A percentile compares a stretch with the other conserved stretches of the same genome.
phyloP scores from a whole-genome alignment of 2,888 invertebrate genomes.

The Himalopsyche japonica region DNA sequence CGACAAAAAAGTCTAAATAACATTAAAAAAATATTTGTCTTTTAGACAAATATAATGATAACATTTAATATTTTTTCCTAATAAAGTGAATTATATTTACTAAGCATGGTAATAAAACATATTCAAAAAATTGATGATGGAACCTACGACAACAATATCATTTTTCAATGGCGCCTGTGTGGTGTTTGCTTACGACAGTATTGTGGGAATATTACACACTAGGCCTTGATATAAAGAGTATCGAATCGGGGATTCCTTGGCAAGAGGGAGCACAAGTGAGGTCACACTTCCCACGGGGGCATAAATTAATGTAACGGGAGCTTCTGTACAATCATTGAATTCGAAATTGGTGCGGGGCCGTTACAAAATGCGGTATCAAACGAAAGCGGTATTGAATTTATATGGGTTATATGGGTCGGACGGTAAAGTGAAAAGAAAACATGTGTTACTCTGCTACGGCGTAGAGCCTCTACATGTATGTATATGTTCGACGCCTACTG shows the following conservation, averaged over 20 bases:
- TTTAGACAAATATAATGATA: too few relatives aligned
- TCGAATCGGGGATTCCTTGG: background rate
- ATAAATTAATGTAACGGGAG: constrained; percentile 21
- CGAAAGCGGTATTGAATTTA: constrained; percentile 1
- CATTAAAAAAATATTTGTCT: too few relatives aligned
- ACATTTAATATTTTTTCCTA: too few relatives aligned
- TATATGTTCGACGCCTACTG: too few relatives aligned
- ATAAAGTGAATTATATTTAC: too few relatives aligned
- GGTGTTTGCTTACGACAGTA: background rate
- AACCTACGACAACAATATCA: too few relatives aligned
- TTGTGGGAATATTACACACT: background rate
- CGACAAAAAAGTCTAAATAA: too few relatives aligned
- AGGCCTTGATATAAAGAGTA: background rate
- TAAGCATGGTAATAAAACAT: too few relatives aligned
- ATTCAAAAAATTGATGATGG: too few relatives aligned
- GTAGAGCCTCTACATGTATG: too few relatives aligned
- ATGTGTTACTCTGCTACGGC: background rate
- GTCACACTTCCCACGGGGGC: constrained; percentile 12
- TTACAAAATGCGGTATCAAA: background rate
- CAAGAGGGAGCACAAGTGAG: background rate
- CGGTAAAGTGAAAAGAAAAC: background rate
- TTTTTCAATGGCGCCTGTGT: too few relatives aligned
- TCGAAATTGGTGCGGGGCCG: background rate
- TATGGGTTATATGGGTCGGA: background rate
- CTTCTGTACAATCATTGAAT: constrained; percentile 10